A percentile compares a stretch with the other conserved stretches of the same genome.
phyloP scores from a whole-genome alignment of 1,140 invertebrate species.

The Eumaeus atala region DNA sequence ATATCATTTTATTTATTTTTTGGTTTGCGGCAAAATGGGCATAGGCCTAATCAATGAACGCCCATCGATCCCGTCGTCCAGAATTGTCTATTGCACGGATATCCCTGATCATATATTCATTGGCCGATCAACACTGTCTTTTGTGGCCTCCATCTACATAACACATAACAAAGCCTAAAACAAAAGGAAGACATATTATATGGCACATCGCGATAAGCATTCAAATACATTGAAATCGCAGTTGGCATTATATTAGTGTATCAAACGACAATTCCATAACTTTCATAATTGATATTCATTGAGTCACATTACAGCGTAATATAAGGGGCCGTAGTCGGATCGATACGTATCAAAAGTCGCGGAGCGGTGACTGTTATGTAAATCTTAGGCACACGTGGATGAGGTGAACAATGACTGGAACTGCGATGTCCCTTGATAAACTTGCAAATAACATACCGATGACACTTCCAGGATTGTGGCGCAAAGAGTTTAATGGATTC shows the following conservation, averaged over 20 bases:
- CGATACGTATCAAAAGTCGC: slow-evolving; percentile 37
- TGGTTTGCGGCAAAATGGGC: too few relatives aligned
- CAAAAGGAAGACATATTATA: too few relatives aligned
- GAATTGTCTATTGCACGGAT: too few relatives aligned
- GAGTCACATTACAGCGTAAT: slow-evolving; percentile 33
- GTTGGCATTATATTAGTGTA: neutral
- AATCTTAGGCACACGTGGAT: slow-evolving; percentile 3
- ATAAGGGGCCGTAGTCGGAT: slow-evolving; percentile 49
- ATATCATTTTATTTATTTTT: too few relatives aligned
- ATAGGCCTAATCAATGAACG: too few relatives aligned
- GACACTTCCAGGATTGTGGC: slow-evolving; percentile 5
- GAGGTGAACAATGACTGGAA: slow-evolving; percentile 17
- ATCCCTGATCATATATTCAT: too few relatives aligned
- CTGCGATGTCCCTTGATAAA: slow-evolving; percentile 14
- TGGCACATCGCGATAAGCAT: neutral
- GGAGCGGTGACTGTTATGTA: slow-evolving; percentile 42
- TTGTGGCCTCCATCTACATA: too few relatives aligned
- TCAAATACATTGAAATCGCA: neutral
- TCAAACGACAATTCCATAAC: slow-evolving; percentile 28
- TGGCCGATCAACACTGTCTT: too few relatives aligned
- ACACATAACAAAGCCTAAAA: too few relatives aligned
- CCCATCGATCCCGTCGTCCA: too few relatives aligned
- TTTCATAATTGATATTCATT: slow-evolving; percentile 50
- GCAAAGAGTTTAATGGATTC: neutral
- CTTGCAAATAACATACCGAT: slow-evolving; percentile 22